Conservation (phyloP, 2,888 invertebrate genomes). For the Cordilura impudica region DNA sequence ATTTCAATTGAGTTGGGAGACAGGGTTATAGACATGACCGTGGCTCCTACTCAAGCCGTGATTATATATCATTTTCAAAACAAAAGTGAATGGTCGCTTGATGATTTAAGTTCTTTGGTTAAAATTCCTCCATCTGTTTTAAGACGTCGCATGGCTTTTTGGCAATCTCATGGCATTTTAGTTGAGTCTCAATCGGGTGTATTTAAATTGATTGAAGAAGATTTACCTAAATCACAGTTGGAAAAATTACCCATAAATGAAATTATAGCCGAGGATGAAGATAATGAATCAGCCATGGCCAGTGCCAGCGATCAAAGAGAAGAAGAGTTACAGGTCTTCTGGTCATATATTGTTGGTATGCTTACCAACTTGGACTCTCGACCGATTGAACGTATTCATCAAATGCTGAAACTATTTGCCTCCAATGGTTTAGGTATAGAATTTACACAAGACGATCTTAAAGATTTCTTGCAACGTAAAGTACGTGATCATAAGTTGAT, state of each 20-base stretch:
- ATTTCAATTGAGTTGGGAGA: constrained; percentile 93
- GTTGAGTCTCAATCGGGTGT: constrained; percentile 86
- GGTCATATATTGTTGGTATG: constrained; percentile 99
- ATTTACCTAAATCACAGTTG: constrained; percentile 79
- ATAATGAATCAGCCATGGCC: constrained; percentile 95
- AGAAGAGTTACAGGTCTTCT: constrained; percentile 93
- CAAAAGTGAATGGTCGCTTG: constrained; percentile 91
- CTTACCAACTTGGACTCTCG: constrained; percentile 94
- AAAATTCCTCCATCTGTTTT: constrained; percentile 92
- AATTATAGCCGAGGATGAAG: constrained; percentile 88
- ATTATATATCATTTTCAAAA: constrained; percentile 95
- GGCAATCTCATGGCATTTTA: constrained; percentile 95
- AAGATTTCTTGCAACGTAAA: constrained; percentile 94
- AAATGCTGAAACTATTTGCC: constrained; percentile 98
- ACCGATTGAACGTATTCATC: constrained; percentile 94
- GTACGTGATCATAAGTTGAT: constrained; percentile 93
- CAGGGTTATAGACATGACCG: constrained; percentile 87
- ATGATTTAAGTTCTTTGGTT: constrained; percentile 90
- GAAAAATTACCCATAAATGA: constrained; percentile 81
- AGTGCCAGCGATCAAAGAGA: constrained; percentile 96
- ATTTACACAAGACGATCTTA: constrained; percentile 91
- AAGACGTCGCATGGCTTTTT: constrained; percentile 92
- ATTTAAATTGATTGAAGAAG: constrained; percentile 86
- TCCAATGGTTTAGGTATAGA: constrained; percentile 94
- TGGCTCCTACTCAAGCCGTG: constrained; percentile 95